Percentiles rank a stretch among this genome's conserved stretches.
phyloP scores from a whole-genome alignment of 2,113 vertebrate genomes.

The Gnathonemus longibarbis region DNA sequence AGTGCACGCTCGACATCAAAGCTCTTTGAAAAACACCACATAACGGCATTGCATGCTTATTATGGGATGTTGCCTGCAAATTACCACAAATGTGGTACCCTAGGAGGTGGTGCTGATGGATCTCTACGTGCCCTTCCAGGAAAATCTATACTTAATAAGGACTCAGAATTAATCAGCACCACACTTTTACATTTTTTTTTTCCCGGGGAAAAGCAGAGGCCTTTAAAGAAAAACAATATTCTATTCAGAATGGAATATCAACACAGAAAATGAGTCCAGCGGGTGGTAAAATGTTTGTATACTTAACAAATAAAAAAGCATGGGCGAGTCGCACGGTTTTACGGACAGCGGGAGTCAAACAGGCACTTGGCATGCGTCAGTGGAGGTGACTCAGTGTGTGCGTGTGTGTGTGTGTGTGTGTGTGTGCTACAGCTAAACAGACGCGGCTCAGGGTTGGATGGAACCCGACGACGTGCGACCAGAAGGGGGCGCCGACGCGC shows the following conservation, averaged over 20 bases:
- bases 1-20: neutral
- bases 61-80: neutral
- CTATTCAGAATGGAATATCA: neutral
- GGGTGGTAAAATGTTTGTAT: slow-evolving; percentile 5
- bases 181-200: neutral
- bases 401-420: neutral
- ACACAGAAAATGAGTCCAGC: slow-evolving; percentile 8
- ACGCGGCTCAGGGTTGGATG: neutral
- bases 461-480: neutral
- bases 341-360: neutral
- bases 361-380: neutral
- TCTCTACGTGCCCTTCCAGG: slow-evolving; percentile 1
- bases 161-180: neutral
- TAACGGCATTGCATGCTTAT: neutral
- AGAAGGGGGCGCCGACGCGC: neutral
- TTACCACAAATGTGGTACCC: neutral
- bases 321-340: neutral
- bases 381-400: slow-evolving; percentile 19
- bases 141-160: neutral
- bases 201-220: neutral
- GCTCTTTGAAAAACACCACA: neutral
- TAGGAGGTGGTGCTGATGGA: neutral
- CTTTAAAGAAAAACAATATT: neutral
- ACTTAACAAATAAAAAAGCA: slow-evolving; percentile 1
- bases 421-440: neutral